Evolutionary conservation across 2,797 vertebrate species (phyloP).

Genomic region (Hyperoplus lanceolatus): DNA sequence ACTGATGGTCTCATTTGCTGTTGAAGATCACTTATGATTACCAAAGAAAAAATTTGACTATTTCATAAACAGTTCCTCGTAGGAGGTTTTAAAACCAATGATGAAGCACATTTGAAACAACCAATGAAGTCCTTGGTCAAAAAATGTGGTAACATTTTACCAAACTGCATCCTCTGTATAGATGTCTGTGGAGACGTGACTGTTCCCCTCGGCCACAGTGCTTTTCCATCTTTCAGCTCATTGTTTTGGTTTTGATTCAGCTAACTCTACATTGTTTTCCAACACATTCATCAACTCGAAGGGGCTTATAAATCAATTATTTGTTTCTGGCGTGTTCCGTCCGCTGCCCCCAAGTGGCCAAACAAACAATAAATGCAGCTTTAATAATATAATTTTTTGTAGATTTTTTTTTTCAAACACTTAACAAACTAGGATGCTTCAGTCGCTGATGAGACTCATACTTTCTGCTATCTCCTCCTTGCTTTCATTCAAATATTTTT

Average conservation of each 20-base stretch:
- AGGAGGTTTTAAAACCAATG: too few species aligned
- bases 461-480: not conserved
- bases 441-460: not conserved
- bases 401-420: not conserved
- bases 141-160: not conserved
- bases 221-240: not conserved
- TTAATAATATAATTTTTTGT: not conserved
- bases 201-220: not conserved
- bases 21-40: too few species aligned
- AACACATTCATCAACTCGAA: not conserved
- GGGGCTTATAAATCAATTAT: not conserved
- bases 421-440: not conserved
- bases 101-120: not conserved
- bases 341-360: not conserved
- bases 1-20: too few species aligned
- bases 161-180: not conserved
- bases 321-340: not conserved
- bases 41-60: too few species aligned
- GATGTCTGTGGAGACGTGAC: not conserved
- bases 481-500: conserved; percentile 11
- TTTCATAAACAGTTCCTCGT: too few species aligned
- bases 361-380: not conserved
- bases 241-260: not conserved
- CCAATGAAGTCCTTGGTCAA: not conserved
- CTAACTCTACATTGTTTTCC: not conserved